Evolutionary conservation across 2,797 vertebrate species (phyloP).

Genomic region (Silurus lanzhouensis): DNA sequence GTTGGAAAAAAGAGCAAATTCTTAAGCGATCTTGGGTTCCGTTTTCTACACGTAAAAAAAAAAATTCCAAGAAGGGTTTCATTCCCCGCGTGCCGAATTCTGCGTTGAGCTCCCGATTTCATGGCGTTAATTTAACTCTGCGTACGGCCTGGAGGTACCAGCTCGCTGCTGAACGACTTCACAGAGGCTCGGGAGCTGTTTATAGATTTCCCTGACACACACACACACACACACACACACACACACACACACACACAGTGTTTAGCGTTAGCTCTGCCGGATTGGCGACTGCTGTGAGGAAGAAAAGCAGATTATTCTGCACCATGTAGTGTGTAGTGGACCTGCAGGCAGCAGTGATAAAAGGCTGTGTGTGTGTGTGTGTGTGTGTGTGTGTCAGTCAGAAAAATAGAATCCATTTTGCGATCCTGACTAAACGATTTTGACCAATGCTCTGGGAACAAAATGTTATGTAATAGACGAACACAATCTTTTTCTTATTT

Average conservation of each 20-base stretch:
- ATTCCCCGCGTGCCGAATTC: no score
- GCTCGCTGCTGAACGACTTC: background rate
- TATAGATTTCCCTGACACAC: background rate
- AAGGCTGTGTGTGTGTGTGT: background rate
- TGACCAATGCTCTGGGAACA: background rate
- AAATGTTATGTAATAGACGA: background rate
- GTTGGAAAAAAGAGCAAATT: background rate
- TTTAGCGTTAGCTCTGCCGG: conserved; percentile 15
- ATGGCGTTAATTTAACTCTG: background rate
- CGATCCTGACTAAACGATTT: background rate
- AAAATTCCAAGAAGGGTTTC: no score
- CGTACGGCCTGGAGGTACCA: background rate
- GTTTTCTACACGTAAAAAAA: background rate
- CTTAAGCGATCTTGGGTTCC: background rate
- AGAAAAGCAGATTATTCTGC: conserved; percentile 26
- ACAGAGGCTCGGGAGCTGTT: conserved; percentile 4
- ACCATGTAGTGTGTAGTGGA: conserved; percentile 16
- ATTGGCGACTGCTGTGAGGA: background rate
- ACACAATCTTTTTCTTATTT: background rate
- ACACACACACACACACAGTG: conserved; percentile 1
- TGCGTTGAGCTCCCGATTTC: background rate
- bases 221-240: background rate
- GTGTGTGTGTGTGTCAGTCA: background rate
- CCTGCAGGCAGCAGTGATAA: background rate
- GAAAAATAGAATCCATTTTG: conserved; percentile 2